phyloP scores from a whole-genome alignment of 2,113 vertebrate genomes.

The Martes martes region DNA sequence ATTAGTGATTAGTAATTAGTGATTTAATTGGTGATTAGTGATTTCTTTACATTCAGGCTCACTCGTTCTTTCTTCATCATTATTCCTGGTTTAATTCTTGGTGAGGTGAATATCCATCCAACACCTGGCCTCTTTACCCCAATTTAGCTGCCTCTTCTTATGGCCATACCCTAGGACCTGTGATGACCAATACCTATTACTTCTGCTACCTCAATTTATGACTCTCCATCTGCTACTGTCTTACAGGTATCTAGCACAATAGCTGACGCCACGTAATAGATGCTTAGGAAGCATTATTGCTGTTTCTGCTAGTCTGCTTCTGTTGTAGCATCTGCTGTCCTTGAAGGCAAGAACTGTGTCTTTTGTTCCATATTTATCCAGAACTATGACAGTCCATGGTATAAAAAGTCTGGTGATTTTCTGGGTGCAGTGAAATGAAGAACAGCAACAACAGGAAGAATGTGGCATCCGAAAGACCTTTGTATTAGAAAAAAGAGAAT shows the following conservation, averaged over 20 bases:
- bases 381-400: neutral
- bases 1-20: neutral
- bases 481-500: conserved; percentile 4
- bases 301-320: neutral
- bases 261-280: neutral
- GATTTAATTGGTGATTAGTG: neutral
- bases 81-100: neutral
- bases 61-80: neutral
- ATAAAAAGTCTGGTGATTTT: neutral
- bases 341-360: neutral
- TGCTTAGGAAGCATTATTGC: neutral
- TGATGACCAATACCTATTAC: neutral
- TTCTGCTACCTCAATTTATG: neutral
- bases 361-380: neutral
- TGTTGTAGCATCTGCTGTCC: neutral
- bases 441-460: neutral
- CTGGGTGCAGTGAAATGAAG: neutral
- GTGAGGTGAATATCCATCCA: neutral
- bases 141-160: neutral
- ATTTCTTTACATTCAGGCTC: neutral
- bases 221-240: neutral
- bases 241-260: neutral
- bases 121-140: neutral
- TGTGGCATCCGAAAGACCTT: neutral
- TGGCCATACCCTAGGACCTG: neutral